Evolutionary conservation across 1,140 invertebrate species (phyloP).

Genomic region (Sycophaga agraensis): DNA sequence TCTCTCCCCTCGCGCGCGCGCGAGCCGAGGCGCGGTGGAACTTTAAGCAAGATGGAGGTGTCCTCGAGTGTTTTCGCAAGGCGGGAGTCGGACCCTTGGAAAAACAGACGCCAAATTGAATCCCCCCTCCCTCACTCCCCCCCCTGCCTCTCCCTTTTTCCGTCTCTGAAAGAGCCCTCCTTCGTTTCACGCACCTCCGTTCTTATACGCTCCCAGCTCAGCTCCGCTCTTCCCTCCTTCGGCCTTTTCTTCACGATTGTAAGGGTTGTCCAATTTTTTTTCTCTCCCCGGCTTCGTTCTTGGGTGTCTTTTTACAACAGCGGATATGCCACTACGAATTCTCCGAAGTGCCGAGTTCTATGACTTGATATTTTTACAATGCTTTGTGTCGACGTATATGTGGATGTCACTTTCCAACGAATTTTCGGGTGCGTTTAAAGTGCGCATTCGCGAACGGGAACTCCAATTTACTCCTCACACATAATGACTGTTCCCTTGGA

Average conservation of each 20-base stretch:
- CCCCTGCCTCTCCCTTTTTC: slow-evolving; percentile 28
- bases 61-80: slow-evolving; percentile 59
- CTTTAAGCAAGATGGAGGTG: slow-evolving; percentile 51
- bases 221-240: neutral
- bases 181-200: slow-evolving; percentile 37
- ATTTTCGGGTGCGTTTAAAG: no score
- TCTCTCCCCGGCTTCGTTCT: neutral
- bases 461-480: no score
- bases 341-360: neutral
- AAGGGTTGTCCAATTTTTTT: slow-evolving; percentile 12
- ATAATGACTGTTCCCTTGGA: no score
- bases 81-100: slow-evolving; percentile 58
- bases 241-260: slow-evolving; percentile 7
- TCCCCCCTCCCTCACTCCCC: slow-evolving; percentile 48
- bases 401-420: no score
- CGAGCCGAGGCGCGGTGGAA: neutral
- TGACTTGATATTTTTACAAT: slow-evolving; percentile 6
- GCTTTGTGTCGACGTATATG: no score
- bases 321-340: slow-evolving; percentile 9
- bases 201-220: slow-evolving; percentile 1
- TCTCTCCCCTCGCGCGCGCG: neutral
- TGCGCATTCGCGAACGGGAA: no score
- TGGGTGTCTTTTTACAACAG: neutral
- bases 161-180: slow-evolving; percentile 26
- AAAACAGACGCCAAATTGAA: slow-evolving; percentile 60